phyloP scores from a whole-genome alignment of 1,140 invertebrate species.

The Aphis gossypii region DNA sequence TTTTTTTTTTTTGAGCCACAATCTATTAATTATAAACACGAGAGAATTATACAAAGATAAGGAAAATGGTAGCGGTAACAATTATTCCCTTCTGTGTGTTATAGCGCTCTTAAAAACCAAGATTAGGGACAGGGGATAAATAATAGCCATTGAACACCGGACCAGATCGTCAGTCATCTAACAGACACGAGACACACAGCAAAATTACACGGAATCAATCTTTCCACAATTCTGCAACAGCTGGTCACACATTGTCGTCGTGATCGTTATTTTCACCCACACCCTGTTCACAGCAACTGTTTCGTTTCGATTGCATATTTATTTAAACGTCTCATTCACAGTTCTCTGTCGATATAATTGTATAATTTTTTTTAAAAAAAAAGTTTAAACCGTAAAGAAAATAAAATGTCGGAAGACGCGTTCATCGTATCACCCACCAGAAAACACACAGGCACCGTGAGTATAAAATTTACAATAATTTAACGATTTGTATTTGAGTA shows the following conservation, averaged over 20 bases:
- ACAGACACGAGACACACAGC: background rate
- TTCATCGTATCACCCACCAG: slow-evolving; percentile 22
- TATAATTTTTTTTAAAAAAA: background rate
- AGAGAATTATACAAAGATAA: background rate
- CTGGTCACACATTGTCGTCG: background rate
- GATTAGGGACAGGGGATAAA: background rate
- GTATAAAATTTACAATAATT: background rate
- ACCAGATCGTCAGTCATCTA: background rate
- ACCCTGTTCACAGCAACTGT: background rate
- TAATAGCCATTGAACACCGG: background rate
- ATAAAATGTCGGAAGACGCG: slow-evolving; percentile 25
- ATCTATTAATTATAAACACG: background rate
- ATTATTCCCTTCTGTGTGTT: background rate
- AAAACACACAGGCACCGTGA: slow-evolving; percentile 46
- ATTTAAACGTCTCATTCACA: too few species aligned
- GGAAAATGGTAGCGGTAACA: background rate
- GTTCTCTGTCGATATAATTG: background rate
- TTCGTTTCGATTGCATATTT: background rate
- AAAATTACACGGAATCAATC: background rate
- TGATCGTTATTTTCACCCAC: background rate
- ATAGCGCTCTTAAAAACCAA: background rate
- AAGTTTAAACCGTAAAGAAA: too few species aligned
- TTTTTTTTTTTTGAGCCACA: background rate
- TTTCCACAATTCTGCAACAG: background rate
- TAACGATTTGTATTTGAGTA: background rate